A percentile compares a stretch with the other conserved stretches of the same genome.
phyloP scores from a whole-genome alignment of 2,888 invertebrate genomes.

The Vanessa cardui region DNA sequence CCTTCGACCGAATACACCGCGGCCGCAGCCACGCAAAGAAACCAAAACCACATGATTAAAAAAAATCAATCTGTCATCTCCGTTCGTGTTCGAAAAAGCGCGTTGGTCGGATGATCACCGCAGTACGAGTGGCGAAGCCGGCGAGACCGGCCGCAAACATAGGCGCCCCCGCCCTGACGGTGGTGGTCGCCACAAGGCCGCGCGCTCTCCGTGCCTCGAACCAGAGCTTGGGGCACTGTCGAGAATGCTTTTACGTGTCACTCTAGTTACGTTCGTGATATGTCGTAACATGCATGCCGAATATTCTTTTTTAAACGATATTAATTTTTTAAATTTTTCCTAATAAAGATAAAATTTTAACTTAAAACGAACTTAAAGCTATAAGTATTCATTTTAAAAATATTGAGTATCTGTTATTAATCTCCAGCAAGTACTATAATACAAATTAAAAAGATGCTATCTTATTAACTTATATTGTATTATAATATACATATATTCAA shows the following conservation, averaged over 20 bases:
- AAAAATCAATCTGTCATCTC: constrained; percentile 64
- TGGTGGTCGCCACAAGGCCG: constrained; percentile 63
- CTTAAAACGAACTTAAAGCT: not conserved
- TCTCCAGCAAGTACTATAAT: not conserved
- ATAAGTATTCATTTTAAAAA: not conserved
- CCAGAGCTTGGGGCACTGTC: constrained; percentile 50
- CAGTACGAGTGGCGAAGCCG: constrained; percentile 66
- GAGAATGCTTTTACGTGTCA: constrained; percentile 48
- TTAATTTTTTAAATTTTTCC: not conserved
- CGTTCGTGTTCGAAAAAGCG: constrained; percentile 60
- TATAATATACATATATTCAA: too few relatives aligned
- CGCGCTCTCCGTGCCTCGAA: constrained; percentile 63
- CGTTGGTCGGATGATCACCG: constrained; percentile 67
- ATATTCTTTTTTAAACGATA: not conserved
- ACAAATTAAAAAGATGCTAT: not conserved
- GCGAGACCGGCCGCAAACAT: constrained; percentile 58
- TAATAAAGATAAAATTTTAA: not conserved
- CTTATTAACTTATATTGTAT: too few relatives aligned
- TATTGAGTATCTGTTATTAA: not conserved
- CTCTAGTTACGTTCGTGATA: constrained; percentile 28
- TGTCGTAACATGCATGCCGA: constrained; percentile 1
- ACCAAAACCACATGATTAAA: constrained; percentile 68
- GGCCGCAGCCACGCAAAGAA: constrained; percentile 60
- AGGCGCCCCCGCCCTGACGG: constrained; percentile 74
- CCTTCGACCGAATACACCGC: constrained; percentile 57